phyloP scores from a whole-genome alignment of 2,113 vertebrate species.

The Petroica traversi region DNA sequence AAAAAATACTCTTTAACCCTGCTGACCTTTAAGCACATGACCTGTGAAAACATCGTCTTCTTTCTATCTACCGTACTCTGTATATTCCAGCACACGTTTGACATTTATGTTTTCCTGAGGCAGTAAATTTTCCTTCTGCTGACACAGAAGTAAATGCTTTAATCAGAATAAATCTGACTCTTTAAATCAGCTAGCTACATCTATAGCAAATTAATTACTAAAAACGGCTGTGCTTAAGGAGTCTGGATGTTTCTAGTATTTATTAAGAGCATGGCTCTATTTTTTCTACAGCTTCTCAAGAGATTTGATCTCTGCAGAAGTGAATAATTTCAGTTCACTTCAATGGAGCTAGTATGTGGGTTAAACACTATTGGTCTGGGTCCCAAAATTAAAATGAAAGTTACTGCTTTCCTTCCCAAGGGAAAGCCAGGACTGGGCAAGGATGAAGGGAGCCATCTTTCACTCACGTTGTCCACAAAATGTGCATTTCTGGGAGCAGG shows the following conservation, averaged over 20 bases:
- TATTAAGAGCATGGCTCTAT: neutral
- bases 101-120: constrained; percentile 53
- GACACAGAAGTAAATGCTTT: constrained; percentile 10
- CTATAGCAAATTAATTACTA: constrained; percentile 34
- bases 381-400: neutral
- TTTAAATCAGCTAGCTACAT: constrained; percentile 26
- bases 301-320: neutral
- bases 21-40: constrained; percentile 34
- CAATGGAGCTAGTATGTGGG: neutral
- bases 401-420: neutral
- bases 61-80: constrained; percentile 34
- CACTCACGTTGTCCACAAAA: neutral
- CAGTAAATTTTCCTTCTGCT: constrained; percentile 44
- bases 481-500: neutral
- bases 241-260: neutral
- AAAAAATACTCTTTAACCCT: neutral
- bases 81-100: constrained; percentile 48
- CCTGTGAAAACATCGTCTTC: constrained; percentile 51
- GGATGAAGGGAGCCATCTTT: neutral
- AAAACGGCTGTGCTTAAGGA: neutral
- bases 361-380: neutral
- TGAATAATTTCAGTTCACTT: neutral
- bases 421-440: neutral
- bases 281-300: neutral
- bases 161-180: constrained; percentile 57